These are phyloP conservation scores for Theonella swinhoei DNA, from an alignment of 37 sponge, comb jelly and placozoan species.

Conservation along the genomic window DNA sequence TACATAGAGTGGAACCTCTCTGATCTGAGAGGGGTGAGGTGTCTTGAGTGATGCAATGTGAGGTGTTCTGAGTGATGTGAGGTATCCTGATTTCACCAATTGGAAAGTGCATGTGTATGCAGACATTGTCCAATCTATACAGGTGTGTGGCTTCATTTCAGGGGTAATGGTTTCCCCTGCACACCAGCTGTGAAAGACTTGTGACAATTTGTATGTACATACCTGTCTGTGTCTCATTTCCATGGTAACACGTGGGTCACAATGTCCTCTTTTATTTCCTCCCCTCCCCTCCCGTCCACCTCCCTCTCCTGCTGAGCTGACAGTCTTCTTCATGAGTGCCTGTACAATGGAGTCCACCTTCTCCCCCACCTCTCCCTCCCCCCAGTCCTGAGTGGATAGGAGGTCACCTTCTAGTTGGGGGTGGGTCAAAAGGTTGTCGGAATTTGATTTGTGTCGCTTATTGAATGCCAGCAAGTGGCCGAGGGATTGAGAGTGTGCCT, in stretches of 20 bases:
- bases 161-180: background rate
- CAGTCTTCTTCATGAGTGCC: slow-evolving; percentile 25
- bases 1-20: too few species aligned
- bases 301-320: background rate
- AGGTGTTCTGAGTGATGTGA: too few species aligned
- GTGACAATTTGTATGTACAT: too few species aligned
- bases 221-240: slow-evolving; percentile 75
- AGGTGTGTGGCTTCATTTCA: background rate
- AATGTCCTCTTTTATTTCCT: background rate
- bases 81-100: background rate
- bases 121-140: background rate
- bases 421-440: too few species aligned
- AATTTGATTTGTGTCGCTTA: too few species aligned
- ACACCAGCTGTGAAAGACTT: too few species aligned
- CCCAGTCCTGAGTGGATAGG: slow-evolving; percentile 42
- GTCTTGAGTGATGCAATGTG: too few species aligned
- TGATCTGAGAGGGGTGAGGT: too few species aligned
- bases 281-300: background rate
- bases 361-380: slow-evolving; percentile 14
- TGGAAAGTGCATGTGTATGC: background rate
- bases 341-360: slow-evolving; percentile 28
- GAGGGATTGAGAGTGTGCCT: too few species aligned
- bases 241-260: slow-evolving; percentile 69
- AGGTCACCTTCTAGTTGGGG: slow-evolving; percentile 20
- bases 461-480: too few species aligned